Percentiles rank a stretch among this genome's conserved stretches.
These are phyloP conservation scores for Embidobia sp. DNA, from an alignment of 2,888 invertebrate species.

Conservation along the genomic window DNA sequence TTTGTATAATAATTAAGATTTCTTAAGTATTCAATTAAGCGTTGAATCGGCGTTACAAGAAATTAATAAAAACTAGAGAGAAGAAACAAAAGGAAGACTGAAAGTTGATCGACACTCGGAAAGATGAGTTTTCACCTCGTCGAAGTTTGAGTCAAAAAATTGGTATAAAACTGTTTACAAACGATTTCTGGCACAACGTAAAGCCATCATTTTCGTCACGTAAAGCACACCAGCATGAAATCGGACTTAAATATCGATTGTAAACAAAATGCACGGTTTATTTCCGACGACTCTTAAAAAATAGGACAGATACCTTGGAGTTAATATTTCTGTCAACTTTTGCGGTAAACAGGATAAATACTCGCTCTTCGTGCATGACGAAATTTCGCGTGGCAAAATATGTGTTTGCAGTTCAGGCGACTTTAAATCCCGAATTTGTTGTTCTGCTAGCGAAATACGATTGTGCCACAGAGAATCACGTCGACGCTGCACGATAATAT, in stretches of 20 bases:
- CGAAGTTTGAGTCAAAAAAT: not conserved
- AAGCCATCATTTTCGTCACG: conserved; percentile 1
- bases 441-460: conserved; percentile 12
- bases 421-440: conserved; percentile 34
- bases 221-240: conserved; percentile 5
- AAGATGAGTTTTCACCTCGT: too few relatives aligned
- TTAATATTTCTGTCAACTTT: conserved; percentile 30
- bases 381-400: conserved; percentile 33
- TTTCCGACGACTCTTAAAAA: conserved; percentile 24
- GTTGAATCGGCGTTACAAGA: too few relatives aligned
- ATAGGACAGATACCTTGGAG: conserved; percentile 27
- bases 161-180: conserved; percentile 10
- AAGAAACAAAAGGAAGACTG: too few relatives aligned
- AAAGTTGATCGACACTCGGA: too few relatives aligned
- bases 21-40: too few relatives aligned
- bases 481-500: conserved; percentile 13
- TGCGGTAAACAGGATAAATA: conserved; percentile 47
- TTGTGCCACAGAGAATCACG: not conserved
- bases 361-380: conserved; percentile 32
- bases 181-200: not conserved
- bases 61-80: too few relatives aligned
- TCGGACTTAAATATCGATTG: conserved; percentile 37
- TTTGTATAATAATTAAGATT: too few relatives aligned
- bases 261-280: conserved; percentile 28
- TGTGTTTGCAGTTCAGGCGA: conserved; percentile 35